These are phyloP conservation scores for Geophilus truncorum DNA, from an alignment of 2,888 invertebrate species.

Conservation along the genomic window DNA sequence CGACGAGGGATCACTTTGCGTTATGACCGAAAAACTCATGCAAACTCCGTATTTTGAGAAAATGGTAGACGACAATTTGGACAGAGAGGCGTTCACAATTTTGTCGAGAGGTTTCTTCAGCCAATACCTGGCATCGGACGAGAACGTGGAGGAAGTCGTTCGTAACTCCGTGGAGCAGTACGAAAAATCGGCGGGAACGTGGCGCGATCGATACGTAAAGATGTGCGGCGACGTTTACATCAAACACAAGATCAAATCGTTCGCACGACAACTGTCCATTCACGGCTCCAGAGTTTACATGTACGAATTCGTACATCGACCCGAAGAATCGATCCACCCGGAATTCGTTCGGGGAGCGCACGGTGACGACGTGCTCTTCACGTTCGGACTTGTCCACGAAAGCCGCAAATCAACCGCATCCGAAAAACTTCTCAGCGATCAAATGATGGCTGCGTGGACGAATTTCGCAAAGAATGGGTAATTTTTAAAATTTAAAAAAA, in stretches of 20 bases:
- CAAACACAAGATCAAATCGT: conserved; percentile 36
- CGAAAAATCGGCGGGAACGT: not conserved
- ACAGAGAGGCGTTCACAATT: conserved; percentile 35
- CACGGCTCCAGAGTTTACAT: conserved; percentile 39
- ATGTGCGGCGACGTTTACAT: conserved; percentile 40
- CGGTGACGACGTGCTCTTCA: conserved; percentile 41
- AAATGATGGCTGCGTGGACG: conserved; percentile 38
- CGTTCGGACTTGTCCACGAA: conserved; percentile 37
- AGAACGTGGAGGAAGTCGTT: not conserved
- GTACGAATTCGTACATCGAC: conserved; percentile 43
- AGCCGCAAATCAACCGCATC: not conserved
- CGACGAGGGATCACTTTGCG: conserved; percentile 43
- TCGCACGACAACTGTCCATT: conserved; percentile 37
- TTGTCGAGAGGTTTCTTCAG: conserved; percentile 29
- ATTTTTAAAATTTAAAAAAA: not conserved
- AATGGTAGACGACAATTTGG: conserved; percentile 37
- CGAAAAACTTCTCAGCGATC: conserved; percentile 36
- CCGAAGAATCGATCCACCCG: conserved; percentile 40
- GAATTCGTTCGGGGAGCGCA: conserved; percentile 39
- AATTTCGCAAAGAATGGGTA: conserved; percentile 41
- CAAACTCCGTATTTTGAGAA: conserved; percentile 38
- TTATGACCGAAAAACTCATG: conserved; percentile 38
- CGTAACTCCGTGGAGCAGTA: conserved; percentile 3
- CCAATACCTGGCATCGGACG: not conserved
- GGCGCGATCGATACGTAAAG: conserved; percentile 36